Evolutionary conservation across 2,797 vertebrate genomes (phyloP), one percentile per base, ranked within the genome.

Genomic region (Melanotaenia trifasciata): DNA sequence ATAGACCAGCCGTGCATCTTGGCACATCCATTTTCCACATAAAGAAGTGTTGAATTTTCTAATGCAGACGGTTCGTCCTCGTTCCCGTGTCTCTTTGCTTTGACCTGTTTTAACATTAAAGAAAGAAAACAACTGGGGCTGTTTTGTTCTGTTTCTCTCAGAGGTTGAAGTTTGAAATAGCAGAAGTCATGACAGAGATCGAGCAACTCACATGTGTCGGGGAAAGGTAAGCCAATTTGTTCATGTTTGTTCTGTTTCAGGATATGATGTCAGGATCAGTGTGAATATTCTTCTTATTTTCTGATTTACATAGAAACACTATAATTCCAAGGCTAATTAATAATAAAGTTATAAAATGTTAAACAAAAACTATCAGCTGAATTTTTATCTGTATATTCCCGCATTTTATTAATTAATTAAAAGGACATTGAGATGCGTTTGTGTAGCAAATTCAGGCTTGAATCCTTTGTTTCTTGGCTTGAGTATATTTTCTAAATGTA

Each of bases 131-230:
- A 5, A 45, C 56, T 38, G 22, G 33, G 32, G 3, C 0, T 22
- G 13, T 67, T 0, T 51, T 58, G 1, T 26, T 69, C 0, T 61
- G 63, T 93, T 81, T 83, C 78, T 84, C 67, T 36, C 94, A 99
- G 98, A 95, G 97, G 86, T 93, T 99, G 93, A 99, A 99, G 89
- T 97, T 96, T 85, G 98, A 99, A 90, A 99, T 99, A 57, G 96
- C 98, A 0, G 98, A 99, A 79, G 98, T 99, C 79, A 99, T 99
- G 97, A 99, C 96, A 0, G 98, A 99, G 92, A 99, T 99, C 16
- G 97, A 99, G 92, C 97, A 96, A 81, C 93, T 99, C 80, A 98
- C 97, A 0, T 98, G 96, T 40, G 95, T 95, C 2, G 97, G 97
- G 86, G 98, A 98, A 86, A 98, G 96, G 98, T 98, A 80, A 89